Conservation (phyloP, 1,140 invertebrate genomes). For the Papilio machaon region DNA sequence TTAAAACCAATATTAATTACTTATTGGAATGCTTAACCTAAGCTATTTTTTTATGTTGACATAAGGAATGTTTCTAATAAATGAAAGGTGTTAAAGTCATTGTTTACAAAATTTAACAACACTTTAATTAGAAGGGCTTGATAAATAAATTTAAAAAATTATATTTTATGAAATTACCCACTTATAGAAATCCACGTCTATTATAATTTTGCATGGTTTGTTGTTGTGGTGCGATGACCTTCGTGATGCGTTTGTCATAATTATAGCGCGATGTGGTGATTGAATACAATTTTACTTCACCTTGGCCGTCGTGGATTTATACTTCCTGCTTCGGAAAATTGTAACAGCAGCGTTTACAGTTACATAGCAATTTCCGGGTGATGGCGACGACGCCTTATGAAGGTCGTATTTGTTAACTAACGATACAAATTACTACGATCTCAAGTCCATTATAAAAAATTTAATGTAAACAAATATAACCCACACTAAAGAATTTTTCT, state of each 20-base stretch:
- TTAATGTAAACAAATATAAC: constrained; percentile 49
- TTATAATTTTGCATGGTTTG: constrained; percentile 14
- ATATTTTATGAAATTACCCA: not conserved
- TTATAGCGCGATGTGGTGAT: constrained; percentile 43
- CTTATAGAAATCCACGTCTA: not conserved
- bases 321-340: constrained; percentile 79
- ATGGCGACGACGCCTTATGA: constrained; percentile 65
- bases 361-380: constrained; percentile 71
- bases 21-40: not conserved
- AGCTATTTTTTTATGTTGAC: not conserved
- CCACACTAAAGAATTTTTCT: not conserved
- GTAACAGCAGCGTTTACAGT: constrained; percentile 72
- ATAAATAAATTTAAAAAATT: not conserved
- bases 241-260: constrained; percentile 29
- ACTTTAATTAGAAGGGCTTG: not conserved
- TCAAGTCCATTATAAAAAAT: constrained; percentile 45
- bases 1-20: not conserved
- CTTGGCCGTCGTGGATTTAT: constrained; percentile 65
- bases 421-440: constrained; percentile 50
- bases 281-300: constrained; percentile 64
- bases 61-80: not conserved
- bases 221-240: constrained; percentile 9
- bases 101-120: not conserved
- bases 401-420: constrained; percentile 63
- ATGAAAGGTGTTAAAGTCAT: not conserved